phyloP scores from a whole-genome alignment of 2,888 invertebrate species.

The Euphydryas editha region DNA sequence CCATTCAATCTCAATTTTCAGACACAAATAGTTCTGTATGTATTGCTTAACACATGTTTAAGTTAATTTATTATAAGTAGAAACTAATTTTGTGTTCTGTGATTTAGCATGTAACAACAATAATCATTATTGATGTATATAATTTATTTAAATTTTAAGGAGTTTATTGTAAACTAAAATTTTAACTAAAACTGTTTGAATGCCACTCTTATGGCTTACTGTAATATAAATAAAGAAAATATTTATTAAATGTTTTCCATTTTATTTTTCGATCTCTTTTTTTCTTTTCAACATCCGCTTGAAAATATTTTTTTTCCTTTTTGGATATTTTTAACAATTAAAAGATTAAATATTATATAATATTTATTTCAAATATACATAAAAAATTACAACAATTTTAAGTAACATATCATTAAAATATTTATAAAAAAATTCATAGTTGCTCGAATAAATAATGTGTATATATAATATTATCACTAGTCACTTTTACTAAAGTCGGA shows the following conservation, averaged over 20 bases:
- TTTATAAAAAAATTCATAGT: slow-evolving; percentile 37
- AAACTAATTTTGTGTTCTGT: slow-evolving; percentile 45
- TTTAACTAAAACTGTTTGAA: background rate
- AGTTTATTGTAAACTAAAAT: background rate
- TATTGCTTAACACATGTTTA: slow-evolving; percentile 16
- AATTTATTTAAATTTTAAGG: background rate
- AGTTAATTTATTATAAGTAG: slow-evolving; percentile 40
- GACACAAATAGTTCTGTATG: slow-evolving; percentile 20
- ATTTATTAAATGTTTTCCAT: slow-evolving; percentile 10
- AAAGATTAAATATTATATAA: slow-evolving; percentile 31
- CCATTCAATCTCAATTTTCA: slow-evolving; percentile 16
- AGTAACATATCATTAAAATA: slow-evolving; percentile 35
- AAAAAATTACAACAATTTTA: slow-evolving; percentile 37
- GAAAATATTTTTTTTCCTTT: no score
- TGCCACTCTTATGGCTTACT: background rate
- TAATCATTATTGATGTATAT: slow-evolving; percentile 14
- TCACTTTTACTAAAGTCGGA: slow-evolving; percentile 73
- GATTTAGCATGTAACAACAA: slow-evolving; percentile 41
- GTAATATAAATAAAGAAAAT: slow-evolving; percentile 6
- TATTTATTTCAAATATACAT: slow-evolving; percentile 54
- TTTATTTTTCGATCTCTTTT: background rate
- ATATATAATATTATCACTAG: slow-evolving; percentile 49
- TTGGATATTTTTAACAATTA: no score
- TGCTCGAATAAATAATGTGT: slow-evolving; percentile 43
- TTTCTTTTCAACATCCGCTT: background rate